Evolutionary conservation across 2,797 vertebrate genomes (phyloP).

Genomic region (Antrozous pallidus): DNA sequence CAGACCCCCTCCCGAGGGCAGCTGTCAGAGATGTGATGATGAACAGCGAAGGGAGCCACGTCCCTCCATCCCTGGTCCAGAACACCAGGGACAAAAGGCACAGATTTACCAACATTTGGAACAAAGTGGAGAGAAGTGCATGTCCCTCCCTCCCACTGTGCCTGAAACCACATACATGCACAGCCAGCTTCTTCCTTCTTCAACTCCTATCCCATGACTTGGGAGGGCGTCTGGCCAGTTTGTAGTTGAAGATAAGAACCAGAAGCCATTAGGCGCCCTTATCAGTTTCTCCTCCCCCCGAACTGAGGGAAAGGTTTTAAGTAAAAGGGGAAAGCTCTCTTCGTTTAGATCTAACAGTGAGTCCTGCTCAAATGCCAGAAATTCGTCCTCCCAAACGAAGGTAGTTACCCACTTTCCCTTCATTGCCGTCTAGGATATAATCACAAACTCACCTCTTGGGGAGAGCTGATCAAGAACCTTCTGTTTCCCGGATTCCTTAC

Average conservation of each 20-base stretch:
- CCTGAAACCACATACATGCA: background rate
- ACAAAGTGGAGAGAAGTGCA: background rate
- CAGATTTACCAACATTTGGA: background rate
- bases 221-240: background rate
- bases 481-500: background rate
- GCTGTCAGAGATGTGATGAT: background rate
- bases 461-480: background rate
- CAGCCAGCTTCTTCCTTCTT: background rate
- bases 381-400: background rate
- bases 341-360: background rate
- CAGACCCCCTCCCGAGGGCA: background rate
- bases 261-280: background rate
- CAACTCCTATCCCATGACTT: background rate
- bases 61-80: background rate
- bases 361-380: background rate
- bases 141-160: background rate
- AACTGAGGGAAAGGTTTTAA: conserved; percentile 29
- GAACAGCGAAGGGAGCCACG: background rate
- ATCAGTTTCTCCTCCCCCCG: background rate
- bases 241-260: conserved; percentile 39
- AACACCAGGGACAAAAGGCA: background rate
- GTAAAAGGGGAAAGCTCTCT: background rate
- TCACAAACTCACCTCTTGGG: background rate
- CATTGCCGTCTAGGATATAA: background rate
- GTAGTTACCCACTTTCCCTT: background rate